These are phyloP conservation scores for Lasioglossum marginatum DNA, from an alignment of 2,888 invertebrate genomes.

Conservation along the genomic window DNA sequence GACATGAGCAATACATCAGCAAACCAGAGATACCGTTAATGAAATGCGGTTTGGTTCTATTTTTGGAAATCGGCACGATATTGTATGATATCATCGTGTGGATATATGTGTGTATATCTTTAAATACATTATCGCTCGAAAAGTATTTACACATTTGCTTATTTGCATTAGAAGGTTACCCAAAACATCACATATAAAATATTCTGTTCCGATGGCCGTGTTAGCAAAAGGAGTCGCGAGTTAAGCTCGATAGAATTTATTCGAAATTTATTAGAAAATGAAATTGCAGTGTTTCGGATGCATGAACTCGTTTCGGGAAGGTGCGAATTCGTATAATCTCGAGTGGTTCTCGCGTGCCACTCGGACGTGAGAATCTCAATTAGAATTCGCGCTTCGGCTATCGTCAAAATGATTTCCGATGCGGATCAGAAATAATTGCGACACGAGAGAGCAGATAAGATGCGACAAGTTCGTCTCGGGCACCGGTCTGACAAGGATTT, in stretches of 20 bases:
- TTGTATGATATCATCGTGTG: background rate
- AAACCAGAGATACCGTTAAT: background rate
- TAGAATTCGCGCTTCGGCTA: background rate
- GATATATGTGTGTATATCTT: background rate
- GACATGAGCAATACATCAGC: background rate
- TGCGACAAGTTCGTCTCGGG: constrained; percentile 39
- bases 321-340: background rate
- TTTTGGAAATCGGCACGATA: background rate
- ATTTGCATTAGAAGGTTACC: background rate
- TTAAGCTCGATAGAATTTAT: background rate
- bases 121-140: background rate
- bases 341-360: constrained; percentile 1
- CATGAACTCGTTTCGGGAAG: background rate
- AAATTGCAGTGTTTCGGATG: background rate
- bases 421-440: constrained; percentile 62
- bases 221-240: background rate
- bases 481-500: constrained; percentile 43
- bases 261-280: background rate
- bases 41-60: background rate
- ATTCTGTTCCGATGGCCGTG: background rate
- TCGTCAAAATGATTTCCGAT: constrained; percentile 52
- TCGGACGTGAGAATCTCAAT: constrained; percentile 28
- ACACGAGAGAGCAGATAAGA: constrained; percentile 60
- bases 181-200: background rate
- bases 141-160: background rate